Evolutionary conservation across 2,797 vertebrate species (phyloP).

Genomic region (Cephalopachus bancanus): DNA sequence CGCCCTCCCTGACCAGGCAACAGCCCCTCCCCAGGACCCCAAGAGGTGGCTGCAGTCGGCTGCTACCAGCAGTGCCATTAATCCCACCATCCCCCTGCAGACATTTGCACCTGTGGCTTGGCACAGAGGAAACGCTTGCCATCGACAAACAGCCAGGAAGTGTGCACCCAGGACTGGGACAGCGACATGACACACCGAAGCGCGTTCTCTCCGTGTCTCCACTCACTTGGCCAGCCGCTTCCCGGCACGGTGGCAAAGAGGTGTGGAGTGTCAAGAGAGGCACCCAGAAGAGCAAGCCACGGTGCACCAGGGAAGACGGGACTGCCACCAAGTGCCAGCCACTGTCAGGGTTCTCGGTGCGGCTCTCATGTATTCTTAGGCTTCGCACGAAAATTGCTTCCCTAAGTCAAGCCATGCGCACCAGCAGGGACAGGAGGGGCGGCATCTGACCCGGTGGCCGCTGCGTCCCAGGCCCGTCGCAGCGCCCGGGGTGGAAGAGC

Average conservation of each 20-base stretch:
- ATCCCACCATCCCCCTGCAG: not conserved
- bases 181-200: fast-evolving
- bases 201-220: fast-evolving
- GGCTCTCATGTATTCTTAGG: fast-evolving
- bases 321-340: fast-evolving
- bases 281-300: no score
- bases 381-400: not conserved
- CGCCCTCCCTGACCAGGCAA: not conserved
- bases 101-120: fast-evolving
- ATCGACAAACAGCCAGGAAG: fast-evolving
- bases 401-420: fast-evolving
- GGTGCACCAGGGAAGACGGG: no score
- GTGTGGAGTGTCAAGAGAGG: fast-evolving
- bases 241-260: not conserved
- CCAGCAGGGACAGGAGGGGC: not conserved
- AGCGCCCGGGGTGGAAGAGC: fast-evolving
- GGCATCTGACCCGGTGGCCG: fast-evolving
- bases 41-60: not conserved
- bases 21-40: not conserved
- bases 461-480: fast-evolving
- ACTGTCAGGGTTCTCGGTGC: no score
- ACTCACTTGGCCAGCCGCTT: fast-evolving
- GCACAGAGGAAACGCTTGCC: not conserved
- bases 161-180: not conserved
- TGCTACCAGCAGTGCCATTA: not conserved